Evolutionary conservation across 2,113 vertebrate species (phyloP).

Genomic region (Taxidea taxus): DNA sequence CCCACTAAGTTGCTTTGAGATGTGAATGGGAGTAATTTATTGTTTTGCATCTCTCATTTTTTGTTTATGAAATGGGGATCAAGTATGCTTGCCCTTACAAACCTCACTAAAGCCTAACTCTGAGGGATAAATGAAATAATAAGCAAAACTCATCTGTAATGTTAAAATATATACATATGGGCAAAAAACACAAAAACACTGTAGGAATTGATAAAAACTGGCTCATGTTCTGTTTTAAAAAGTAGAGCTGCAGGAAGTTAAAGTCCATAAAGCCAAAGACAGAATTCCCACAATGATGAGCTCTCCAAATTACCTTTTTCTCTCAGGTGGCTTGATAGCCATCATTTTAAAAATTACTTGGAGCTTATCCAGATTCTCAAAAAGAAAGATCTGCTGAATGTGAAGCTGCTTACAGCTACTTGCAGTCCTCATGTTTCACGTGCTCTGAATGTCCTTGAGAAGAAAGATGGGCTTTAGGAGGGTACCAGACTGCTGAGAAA

Average conservation of each 20-base stretch:
- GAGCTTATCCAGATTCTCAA: constrained; percentile 2
- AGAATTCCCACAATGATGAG: neutral
- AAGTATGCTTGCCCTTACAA: neutral
- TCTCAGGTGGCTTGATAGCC: neutral
- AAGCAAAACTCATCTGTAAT: neutral
- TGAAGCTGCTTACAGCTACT: neutral
- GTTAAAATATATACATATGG: neutral
- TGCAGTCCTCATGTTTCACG: neutral
- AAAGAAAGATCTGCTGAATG: constrained; percentile 6
- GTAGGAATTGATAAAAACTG: neutral
- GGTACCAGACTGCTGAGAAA: neutral
- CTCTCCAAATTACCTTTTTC: constrained; percentile 15
- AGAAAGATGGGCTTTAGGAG: neutral
- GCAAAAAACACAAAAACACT: neutral
- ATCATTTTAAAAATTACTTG: neutral
- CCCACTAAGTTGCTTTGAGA: neutral
- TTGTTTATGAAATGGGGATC: neutral
- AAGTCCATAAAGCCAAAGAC: constrained; percentile 14
- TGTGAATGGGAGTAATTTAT: neutral
- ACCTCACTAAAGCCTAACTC: neutral
- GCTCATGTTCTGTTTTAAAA: neutral
- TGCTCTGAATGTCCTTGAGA: neutral
- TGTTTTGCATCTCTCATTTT: neutral
- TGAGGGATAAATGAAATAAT: neutral
- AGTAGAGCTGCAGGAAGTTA: neutral